Conservation (phyloP, 1,140 invertebrate species). For the Atta colombica region DNA sequence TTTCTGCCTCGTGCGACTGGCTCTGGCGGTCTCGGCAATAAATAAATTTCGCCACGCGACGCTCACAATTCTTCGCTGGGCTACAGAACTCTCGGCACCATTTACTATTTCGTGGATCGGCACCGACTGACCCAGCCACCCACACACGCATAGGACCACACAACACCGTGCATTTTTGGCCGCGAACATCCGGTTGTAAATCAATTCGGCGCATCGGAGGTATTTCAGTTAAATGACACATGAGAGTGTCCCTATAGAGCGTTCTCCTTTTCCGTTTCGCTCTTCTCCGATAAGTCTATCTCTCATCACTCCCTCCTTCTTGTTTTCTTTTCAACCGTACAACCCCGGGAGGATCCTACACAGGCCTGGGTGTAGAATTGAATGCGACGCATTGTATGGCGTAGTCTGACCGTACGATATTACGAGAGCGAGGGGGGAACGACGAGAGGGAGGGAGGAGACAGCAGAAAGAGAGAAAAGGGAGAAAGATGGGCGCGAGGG, state of each 20-base stretch:
- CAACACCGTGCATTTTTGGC: conserved; percentile 22
- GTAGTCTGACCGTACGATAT: conserved; percentile 83
- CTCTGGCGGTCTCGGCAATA: conserved; percentile 75
- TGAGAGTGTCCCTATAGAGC: conserved; percentile 77
- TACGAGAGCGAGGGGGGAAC: conserved; percentile 65
- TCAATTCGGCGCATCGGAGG: conserved; percentile 84
- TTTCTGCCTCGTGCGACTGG: conserved; percentile 58
- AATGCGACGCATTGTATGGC: conserved; percentile 82
- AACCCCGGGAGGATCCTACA: conserved; percentile 57
- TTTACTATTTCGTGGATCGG: conserved; percentile 68
- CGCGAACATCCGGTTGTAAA: conserved; percentile 79
- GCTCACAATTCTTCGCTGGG: conserved; percentile 79
- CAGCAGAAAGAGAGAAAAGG: conserved; percentile 24
- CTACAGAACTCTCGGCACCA: conserved; percentile 61
- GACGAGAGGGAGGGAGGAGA: conserved; percentile 3
- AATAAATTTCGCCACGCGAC: conserved; percentile 84
- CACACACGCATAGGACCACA: conserved; percentile 3
- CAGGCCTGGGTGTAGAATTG: conserved; percentile 76
- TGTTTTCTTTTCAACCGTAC: conserved; percentile 63
- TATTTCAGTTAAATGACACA: conserved; percentile 86
- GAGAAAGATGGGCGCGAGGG: conserved; percentile 66
- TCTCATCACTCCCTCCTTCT: conserved; percentile 40
- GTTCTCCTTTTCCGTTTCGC: conserved; percentile 55
- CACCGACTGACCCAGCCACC: conserved; percentile 63
- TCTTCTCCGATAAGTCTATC: conserved; percentile 1